phyloP scores from a whole-genome alignment of 2,113 vertebrate species.

The Pipa parva region DNA sequence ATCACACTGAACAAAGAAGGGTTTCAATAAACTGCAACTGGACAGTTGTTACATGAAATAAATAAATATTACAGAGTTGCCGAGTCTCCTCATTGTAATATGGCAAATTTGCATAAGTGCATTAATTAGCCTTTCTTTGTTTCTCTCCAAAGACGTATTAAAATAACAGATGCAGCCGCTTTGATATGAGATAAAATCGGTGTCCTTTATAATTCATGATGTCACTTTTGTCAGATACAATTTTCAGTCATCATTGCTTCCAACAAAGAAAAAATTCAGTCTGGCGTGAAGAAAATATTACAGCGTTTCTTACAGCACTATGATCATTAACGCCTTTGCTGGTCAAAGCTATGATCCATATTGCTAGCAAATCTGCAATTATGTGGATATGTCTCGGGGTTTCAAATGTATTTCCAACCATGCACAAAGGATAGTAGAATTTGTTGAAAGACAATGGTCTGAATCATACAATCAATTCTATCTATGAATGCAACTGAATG shows the following conservation, averaged over 20 bases:
- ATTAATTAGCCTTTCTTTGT: constrained; percentile 49
- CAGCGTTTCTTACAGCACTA: constrained; percentile 47
- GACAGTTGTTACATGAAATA: constrained; percentile 15
- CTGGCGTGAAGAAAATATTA: constrained; percentile 45
- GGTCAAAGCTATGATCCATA: constrained; percentile 37
- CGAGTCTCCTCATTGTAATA: constrained; percentile 23
- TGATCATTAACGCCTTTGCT: constrained; percentile 33
- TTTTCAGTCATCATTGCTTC: constrained; percentile 46
- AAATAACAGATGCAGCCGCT: constrained; percentile 45
- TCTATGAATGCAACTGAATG: constrained; percentile 5
- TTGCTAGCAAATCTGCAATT: constrained; percentile 21
- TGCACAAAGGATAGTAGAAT: constrained; percentile 20
- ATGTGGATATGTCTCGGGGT: constrained; percentile 16
- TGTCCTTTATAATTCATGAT: constrained; percentile 52
- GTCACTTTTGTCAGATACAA: constrained; percentile 49
- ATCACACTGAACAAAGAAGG: neutral
- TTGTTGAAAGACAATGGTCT: constrained; percentile 20
- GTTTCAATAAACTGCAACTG: neutral
- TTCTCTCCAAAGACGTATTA: constrained; percentile 48
- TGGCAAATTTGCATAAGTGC: constrained; percentile 39
- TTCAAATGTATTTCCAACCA: constrained; percentile 22
- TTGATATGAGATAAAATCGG: constrained; percentile 49
- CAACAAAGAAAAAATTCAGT: constrained; percentile 39
- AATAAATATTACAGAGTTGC: constrained; percentile 27
- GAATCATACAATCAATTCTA: constrained; percentile 29